Conservation (phyloP, 1,140 invertebrate species). For the Rhopalosiphum maidis region DNA sequence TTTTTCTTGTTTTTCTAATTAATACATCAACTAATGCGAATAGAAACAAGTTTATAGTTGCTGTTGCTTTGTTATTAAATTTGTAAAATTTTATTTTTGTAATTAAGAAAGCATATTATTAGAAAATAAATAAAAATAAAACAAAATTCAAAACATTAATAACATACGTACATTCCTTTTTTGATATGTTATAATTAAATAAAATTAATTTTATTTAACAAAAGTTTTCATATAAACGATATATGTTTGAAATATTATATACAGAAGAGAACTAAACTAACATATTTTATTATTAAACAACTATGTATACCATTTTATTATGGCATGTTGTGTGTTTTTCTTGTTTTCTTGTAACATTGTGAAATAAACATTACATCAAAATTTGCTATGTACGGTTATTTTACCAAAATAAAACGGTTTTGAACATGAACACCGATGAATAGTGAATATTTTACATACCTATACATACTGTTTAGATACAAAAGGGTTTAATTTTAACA, state of each 20-base stretch:
- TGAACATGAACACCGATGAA: neutral
- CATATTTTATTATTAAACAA: neutral
- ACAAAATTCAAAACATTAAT: too few relatives aligned
- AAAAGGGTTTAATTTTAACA: slow-evolving; percentile 6
- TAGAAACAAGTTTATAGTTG: neutral
- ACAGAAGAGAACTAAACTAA: neutral
- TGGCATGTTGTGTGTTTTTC: neutral
- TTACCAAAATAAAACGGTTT: neutral
- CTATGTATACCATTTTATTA: neutral
- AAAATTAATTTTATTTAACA: neutral
- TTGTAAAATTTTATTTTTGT: neutral
- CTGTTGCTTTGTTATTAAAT: neutral
- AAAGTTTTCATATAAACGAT: neutral
- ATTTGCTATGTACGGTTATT: neutral
- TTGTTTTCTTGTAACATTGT: neutral
- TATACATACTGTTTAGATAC: neutral
- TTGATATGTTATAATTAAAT: neutral
- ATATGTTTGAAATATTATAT: neutral
- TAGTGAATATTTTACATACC: neutral
- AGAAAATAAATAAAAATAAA: neutral
- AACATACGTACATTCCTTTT: neutral
- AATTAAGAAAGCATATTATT: neutral
- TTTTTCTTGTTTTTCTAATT: neutral
- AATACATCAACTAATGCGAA: neutral
- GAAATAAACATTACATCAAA: slow-evolving; percentile 7